Evolutionary conservation across 2,888 invertebrate genomes (phyloP).

Genomic region (Dryobota labecula): DNA sequence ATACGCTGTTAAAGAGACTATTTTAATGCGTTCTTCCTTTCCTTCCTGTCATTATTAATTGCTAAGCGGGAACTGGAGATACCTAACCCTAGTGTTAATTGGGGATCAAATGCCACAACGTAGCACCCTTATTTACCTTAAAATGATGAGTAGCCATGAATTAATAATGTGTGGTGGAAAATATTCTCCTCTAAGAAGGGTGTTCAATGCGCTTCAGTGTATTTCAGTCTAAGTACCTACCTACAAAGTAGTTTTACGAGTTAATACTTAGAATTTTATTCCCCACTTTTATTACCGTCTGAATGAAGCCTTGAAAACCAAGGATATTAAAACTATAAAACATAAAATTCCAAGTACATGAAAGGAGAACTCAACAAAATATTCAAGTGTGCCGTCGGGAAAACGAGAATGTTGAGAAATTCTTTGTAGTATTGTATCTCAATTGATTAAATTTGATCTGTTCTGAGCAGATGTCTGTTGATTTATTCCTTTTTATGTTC

Average conservation of each 20-base stretch:
- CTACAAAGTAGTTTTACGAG: conserved; percentile 53
- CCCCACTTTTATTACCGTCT: conserved; percentile 43
- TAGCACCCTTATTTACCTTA: background rate
- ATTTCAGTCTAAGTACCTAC: conserved; percentile 29
- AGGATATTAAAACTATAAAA: conserved; percentile 58
- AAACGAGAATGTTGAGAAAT: conserved; percentile 49
- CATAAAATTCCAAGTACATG: conserved; percentile 30
- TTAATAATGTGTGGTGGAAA: background rate
- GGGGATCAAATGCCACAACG: conserved; percentile 23
- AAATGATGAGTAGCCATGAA: conserved; percentile 25
- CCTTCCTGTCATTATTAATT: conserved; percentile 1
- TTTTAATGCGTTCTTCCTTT: background rate
- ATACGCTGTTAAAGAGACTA: background rate
- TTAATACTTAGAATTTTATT: conserved; percentile 52
- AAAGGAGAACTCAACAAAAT: conserved; percentile 43
- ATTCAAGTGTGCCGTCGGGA: conserved; percentile 44
- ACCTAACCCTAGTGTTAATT: conserved; percentile 13
- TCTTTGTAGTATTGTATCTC: conserved; percentile 64
- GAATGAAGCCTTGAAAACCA: conserved; percentile 33
- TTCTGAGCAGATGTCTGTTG: conserved; percentile 61
- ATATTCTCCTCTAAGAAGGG: conserved; percentile 10
- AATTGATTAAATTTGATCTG: conserved; percentile 67
- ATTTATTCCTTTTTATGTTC: conserved; percentile 66
- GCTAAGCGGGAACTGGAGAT: background rate
- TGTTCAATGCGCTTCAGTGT: conserved; percentile 13